Conservation (phyloP, 2,797 vertebrate species). For the Varecia variegata region DNA sequence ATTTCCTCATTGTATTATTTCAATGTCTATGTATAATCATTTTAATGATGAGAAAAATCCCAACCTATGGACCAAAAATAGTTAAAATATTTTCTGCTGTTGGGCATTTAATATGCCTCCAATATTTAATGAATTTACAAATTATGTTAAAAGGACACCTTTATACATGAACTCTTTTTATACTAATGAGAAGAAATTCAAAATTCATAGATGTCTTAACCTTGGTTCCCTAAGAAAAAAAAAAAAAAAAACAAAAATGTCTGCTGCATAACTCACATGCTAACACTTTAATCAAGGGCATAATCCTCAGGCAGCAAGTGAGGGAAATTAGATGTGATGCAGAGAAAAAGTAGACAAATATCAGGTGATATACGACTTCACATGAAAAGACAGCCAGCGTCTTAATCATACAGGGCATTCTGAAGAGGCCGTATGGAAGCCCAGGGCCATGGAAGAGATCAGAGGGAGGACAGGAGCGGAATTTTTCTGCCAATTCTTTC, state of each 20-base stretch:
- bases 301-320: background rate
- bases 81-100: background rate
- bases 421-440: background rate
- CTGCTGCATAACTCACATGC: background rate
- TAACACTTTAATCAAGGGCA: background rate
- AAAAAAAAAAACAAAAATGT: background rate
- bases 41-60: background rate
- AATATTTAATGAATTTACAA: background rate
- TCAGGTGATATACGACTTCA: background rate
- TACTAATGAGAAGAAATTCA: background rate
- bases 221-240: background rate
- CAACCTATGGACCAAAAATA: background rate
- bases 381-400: background rate
- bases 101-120: background rate
- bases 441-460: background rate
- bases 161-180: background rate
- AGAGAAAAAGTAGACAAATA: background rate
- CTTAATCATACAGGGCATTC: background rate
- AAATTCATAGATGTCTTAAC: background rate
- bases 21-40: background rate
- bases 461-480: background rate
- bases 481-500: background rate
- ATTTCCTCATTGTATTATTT: background rate
- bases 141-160: background rate
- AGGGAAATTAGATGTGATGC: background rate